Conservation (phyloP, 2,888 invertebrate genomes). For the Lobophora halterata region DNA sequence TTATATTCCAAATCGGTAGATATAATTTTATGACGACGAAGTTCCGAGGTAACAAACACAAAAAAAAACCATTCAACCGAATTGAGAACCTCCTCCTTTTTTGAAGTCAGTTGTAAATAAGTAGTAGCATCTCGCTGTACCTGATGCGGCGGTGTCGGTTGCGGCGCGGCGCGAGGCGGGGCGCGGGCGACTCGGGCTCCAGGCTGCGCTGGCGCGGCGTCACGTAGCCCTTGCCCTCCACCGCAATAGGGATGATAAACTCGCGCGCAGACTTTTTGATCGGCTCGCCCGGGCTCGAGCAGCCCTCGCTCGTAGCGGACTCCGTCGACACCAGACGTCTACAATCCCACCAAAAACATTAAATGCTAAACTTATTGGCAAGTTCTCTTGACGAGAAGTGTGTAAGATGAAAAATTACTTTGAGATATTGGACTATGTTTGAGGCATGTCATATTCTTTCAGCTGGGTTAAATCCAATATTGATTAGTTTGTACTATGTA, state of each 20-base stretch:
- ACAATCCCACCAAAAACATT: too few species aligned
- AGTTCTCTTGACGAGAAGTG: too few species aligned
- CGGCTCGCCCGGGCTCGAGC: constrained; percentile 79
- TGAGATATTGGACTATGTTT: too few species aligned
- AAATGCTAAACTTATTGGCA: too few species aligned
- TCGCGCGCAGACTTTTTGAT: constrained; percentile 94
- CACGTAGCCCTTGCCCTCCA: constrained; percentile 93
- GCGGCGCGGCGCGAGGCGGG: constrained; percentile 44
- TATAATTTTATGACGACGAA: too few species aligned
- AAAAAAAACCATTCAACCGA: too few species aligned
- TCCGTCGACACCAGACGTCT: constrained; percentile 82
- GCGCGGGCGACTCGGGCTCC: constrained; percentile 84
- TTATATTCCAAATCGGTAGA: too few species aligned
- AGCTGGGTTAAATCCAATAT: background rate
- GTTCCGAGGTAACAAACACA: too few species aligned
- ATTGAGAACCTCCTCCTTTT: too few species aligned
- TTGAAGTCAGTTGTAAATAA: too few species aligned
- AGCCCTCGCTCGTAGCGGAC: constrained; percentile 80
- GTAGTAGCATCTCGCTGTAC: constrained; percentile 59
- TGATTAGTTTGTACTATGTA: background rate
- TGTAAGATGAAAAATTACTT: too few species aligned
- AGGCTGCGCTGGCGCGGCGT: constrained; percentile 87
- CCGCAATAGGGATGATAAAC: constrained; percentile 95
- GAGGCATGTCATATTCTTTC: constrained; percentile 23
- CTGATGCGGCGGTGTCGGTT: constrained; percentile 84